Conservation (phyloP, 1,140 invertebrate species). For the Gryon sp. region DNA sequence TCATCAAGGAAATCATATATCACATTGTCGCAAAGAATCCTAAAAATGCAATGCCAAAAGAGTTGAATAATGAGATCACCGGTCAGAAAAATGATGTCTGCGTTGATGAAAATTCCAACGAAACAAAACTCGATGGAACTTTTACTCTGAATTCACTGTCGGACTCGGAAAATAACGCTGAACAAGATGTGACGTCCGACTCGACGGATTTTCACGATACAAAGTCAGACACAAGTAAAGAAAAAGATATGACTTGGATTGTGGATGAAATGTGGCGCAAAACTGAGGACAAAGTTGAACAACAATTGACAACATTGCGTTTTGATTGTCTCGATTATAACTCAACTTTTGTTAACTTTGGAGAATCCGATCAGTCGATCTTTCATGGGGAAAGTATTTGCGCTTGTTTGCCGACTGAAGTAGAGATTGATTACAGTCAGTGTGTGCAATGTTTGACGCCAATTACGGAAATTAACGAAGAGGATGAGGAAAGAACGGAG, state of each 20-base stretch:
- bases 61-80: constrained; percentile 46
- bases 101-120: constrained; percentile 21
- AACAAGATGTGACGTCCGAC: constrained; percentile 64
- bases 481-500: not conserved
- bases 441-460: constrained; percentile 12
- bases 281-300: constrained; percentile 44
- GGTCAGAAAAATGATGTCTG: not conserved
- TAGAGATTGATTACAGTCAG: constrained; percentile 29
- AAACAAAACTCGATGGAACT: constrained; percentile 10
- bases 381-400: not conserved
- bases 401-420: not conserved
- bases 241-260: constrained; percentile 55
- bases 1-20: constrained; percentile 70
- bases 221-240: constrained; percentile 68
- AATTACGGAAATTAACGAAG: constrained; percentile 16
- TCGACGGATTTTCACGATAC: constrained; percentile 64
- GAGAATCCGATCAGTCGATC: constrained; percentile 22
- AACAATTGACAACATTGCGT: constrained; percentile 25
- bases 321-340: constrained; percentile 24
- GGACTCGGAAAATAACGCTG: constrained; percentile 52
- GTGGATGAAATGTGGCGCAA: constrained; percentile 52
- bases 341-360: constrained; percentile 38
- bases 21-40: constrained; percentile 62
- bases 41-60: constrained; percentile 64
- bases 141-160: constrained; percentile 14